Evolutionary conservation across 2,113 vertebrate species (phyloP).

Genomic region (Aleadryas rufinucha): DNA sequence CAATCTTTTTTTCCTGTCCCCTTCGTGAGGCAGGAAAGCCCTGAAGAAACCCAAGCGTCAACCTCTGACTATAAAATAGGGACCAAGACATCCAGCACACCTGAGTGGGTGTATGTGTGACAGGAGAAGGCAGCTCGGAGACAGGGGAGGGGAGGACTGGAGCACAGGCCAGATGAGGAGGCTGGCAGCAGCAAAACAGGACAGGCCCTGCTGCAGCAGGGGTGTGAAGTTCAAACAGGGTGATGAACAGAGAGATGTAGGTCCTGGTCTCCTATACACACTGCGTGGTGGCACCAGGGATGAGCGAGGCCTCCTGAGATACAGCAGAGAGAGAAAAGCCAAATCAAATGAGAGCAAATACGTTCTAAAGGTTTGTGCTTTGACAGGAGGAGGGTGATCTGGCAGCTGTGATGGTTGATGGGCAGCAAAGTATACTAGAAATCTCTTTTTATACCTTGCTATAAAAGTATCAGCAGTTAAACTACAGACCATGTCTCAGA

Average conservation of each 20-base stretch:
- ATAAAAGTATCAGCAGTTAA: background rate
- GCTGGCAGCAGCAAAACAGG: background rate
- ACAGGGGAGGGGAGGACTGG: background rate
- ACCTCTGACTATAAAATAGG: background rate
- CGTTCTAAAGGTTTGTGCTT: background rate
- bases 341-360: background rate
- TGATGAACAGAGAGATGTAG: background rate
- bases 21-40: background rate
- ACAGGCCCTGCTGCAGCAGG: background rate
- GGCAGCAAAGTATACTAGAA: background rate
- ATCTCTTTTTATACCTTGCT: background rate
- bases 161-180: background rate
- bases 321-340: background rate
- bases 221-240: background rate
- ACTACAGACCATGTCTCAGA: background rate
- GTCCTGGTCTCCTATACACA: background rate
- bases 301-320: background rate
- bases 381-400: background rate
- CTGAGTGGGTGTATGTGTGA: background rate
- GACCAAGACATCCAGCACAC: accelerated
- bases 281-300: background rate
- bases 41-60: background rate
- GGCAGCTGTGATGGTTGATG: background rate
- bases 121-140: background rate
- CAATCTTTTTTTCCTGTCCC: background rate